Percentiles rank a stretch among this genome's conserved stretches.
Evolutionary conservation across 2,113 vertebrate genomes (phyloP).

Genomic region (Notechis scutatus): DNA sequence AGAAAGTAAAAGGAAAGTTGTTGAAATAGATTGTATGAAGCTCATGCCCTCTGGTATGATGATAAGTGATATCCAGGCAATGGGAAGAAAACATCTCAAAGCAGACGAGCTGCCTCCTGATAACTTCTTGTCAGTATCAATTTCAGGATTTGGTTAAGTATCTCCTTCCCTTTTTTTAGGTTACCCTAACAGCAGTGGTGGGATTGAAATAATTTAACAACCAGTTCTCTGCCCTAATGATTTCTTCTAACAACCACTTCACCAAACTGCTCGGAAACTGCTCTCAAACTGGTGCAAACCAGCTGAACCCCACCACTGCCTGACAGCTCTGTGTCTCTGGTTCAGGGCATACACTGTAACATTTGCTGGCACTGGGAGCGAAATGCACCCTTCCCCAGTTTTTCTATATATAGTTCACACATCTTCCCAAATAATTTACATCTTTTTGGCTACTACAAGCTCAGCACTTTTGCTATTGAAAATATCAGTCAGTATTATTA

Average conservation of each 20-base stretch:
- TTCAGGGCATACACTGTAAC: neutral
- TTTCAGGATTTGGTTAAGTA: constrained; percentile 15
- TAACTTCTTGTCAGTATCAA: constrained; percentile 21
- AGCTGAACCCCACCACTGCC: too few species aligned
- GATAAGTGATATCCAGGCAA: constrained; percentile 5
- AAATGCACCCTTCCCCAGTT: neutral
- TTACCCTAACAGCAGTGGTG: neutral
- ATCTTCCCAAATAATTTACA: neutral
- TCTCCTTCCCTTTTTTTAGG: neutral
- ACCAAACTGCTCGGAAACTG: too few species aligned
- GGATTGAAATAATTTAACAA: too few species aligned
- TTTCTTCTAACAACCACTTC: too few species aligned
- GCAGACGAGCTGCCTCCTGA: neutral
- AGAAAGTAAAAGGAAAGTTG: constrained; percentile 6
- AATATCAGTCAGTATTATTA: neutral
- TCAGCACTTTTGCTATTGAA: neutral
- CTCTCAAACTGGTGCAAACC: too few species aligned
- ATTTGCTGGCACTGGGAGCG: neutral
- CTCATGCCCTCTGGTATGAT: constrained; percentile 6
- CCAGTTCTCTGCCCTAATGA: too few species aligned
- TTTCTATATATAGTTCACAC: neutral
- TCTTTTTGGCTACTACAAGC: neutral
- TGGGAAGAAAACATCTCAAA: constrained; percentile 16
- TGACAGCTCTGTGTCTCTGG: neutral
- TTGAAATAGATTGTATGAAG: constrained; percentile 2